These are phyloP conservation scores for Timema cristinae DNA, from an alignment of 2,888 invertebrate genomes.

Conservation along the genomic window DNA sequence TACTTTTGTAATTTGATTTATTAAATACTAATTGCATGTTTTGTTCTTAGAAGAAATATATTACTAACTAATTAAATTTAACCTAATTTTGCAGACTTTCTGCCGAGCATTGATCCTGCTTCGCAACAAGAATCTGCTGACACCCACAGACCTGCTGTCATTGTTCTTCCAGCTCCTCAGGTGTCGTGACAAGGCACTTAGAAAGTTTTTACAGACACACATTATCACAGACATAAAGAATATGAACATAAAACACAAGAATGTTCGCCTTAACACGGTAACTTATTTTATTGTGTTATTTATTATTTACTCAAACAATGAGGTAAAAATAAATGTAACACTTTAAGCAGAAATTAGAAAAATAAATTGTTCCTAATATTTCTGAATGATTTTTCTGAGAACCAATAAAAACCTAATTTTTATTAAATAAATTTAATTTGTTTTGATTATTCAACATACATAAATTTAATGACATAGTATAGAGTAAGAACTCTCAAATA, in stretches of 20 bases:
- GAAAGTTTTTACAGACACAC: slow-evolving; percentile 85
- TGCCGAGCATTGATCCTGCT: slow-evolving; percentile 90
- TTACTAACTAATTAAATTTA: too few species aligned
- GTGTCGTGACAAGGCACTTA: slow-evolving; percentile 84
- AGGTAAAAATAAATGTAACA: background rate
- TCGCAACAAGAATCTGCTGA: slow-evolving; percentile 85
- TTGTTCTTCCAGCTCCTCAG: slow-evolving; percentile 87
- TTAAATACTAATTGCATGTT: background rate
- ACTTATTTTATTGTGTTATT: slow-evolving; percentile 29
- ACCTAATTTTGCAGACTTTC: slow-evolving; percentile 56
- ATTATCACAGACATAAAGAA: slow-evolving; percentile 94
- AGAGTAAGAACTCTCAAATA: background rate
- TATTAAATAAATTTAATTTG: background rate
- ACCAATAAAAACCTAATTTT: too few species aligned
- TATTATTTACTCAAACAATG: too few species aligned
- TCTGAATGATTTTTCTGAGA: too few species aligned
- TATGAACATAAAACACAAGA: slow-evolving; percentile 88
- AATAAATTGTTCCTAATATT: too few species aligned
- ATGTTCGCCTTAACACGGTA: slow-evolving; percentile 80
- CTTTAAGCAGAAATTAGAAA: background rate
- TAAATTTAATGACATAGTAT: background rate
- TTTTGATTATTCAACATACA: background rate
- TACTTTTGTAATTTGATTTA: background rate
- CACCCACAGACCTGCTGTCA: slow-evolving; percentile 80
- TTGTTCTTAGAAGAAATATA: background rate